Evolutionary conservation across 2,888 invertebrate species (phyloP), one percentile per base, ranked within the genome.

Genomic region (Vanessa cardui): DNA sequence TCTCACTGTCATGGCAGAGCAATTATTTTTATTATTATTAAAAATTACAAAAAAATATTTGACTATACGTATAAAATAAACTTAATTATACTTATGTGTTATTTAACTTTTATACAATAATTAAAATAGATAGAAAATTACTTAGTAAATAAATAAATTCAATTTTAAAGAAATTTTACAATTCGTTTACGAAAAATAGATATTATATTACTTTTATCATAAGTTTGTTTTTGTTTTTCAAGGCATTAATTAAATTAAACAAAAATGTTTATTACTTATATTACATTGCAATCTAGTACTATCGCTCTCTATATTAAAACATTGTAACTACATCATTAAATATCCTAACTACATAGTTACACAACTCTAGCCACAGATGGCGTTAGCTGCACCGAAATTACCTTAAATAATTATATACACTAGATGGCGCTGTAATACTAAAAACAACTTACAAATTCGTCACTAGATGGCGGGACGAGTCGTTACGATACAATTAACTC

Each of bases 1-100:
- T 4, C n/a, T 68, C 87, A 87, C 88, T 89, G 89, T 88, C 88
- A 83, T 81, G 89, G 89, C 81, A 88, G 85, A 85, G 87, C 44
- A 16, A 0, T 64, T 80, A 83, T 84, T 79, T 62, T n/a, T 20
- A 47, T n/a, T 15, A 46, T 50, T 50, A 15, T 21, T 39, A 2
- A 12, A 39, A 12, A 39, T 0, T 12, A 9, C 39, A 39, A 39
- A 7, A 9, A 9, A 39, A 7, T 7, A 1, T 7, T 33, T n/a
- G n/a, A n/a, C n/a, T n/a, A n/a, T n/a, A n/a, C n/a, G n/a, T n/a
- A n/a, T n/a, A n/a, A n/a, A n/a, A n/a, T n/a, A n/a, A n/a, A n/a
- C n/a, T n/a, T n/a, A n/a, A n/a, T n/a, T n/a, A n/a, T n/a, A n/a
- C n/a, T n/a, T n/a, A 26, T 26, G 5, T 5, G 5, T 2, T 3